A percentile compares a stretch with the other conserved stretches of the same genome.
Evolutionary conservation across 2,888 invertebrate species (phyloP).

Genomic region (Temnothorax rugatulus): DNA sequence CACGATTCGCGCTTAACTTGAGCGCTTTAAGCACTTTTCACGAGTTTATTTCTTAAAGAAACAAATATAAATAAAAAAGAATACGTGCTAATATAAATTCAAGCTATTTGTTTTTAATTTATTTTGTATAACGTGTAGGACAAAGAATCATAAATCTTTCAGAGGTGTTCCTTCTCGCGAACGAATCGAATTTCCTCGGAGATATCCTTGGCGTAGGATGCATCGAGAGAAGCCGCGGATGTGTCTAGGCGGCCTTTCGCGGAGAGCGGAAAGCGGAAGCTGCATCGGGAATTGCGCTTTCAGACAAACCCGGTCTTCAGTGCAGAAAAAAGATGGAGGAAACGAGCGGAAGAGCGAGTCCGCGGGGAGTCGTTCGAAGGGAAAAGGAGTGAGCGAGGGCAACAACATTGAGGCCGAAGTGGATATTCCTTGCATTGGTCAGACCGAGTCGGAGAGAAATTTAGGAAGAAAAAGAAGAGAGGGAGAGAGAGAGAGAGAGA

Average conservation of each 20-base stretch:
- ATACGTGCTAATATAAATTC: neutral
- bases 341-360: slow-evolving; percentile 49
- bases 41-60: neutral
- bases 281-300: slow-evolving; percentile 69
- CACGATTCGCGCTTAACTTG: neutral
- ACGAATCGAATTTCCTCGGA: slow-evolving; percentile 29
- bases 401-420: slow-evolving; percentile 63
- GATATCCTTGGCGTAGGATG: slow-evolving; percentile 28
- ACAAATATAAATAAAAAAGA: neutral
- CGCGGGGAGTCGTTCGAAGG: slow-evolving; percentile 59
- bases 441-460: slow-evolving; percentile 55
- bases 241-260: slow-evolving; percentile 43
- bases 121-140: neutral
- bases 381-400: slow-evolving; percentile 26
- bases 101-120: neutral
- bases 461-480: neutral
- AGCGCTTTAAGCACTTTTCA: neutral
- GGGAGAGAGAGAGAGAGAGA: too few relatives aligned
- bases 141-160: slow-evolving; percentile 37
- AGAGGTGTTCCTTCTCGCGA: slow-evolving; percentile 1
- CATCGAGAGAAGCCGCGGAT: slow-evolving; percentile 17
- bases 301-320: slow-evolving; percentile 41
- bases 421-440: slow-evolving; percentile 67
- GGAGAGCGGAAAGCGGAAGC: slow-evolving; percentile 46
- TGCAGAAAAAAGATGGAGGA: slow-evolving; percentile 55